Percentiles rank a stretch among this genome's conserved stretches.
These are phyloP conservation scores for Aradophagus sp. DNA, from an alignment of 1,140 invertebrate genomes.

Conservation along the genomic window DNA sequence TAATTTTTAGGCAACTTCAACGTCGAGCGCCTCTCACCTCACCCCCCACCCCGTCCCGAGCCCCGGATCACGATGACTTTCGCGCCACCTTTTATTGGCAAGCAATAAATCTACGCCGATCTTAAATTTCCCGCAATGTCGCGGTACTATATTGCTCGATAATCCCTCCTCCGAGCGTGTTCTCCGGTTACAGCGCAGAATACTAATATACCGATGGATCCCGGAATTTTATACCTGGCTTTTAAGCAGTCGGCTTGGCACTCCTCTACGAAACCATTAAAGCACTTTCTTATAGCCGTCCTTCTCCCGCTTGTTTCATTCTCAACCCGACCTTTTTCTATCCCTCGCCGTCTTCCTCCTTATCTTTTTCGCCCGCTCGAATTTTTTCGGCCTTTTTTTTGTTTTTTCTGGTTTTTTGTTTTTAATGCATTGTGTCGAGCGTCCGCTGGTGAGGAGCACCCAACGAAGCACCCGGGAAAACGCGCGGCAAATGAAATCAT, in stretches of 20 bases:
- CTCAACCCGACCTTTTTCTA: constrained; percentile 2
- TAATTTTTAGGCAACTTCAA: constrained; percentile 8
- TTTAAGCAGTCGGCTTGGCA: constrained; percentile 51
- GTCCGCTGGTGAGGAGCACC: too few relatives aligned
- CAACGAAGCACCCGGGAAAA: too few relatives aligned
- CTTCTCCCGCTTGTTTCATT: constrained; percentile 2
- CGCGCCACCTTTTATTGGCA: constrained; percentile 45
- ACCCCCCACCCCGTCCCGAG: too few relatives aligned
- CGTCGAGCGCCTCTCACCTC: too few relatives aligned
- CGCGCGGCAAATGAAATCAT: too few relatives aligned
- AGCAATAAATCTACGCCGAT: constrained; percentile 45
- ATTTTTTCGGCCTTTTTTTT: too few relatives aligned
- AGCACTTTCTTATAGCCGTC: constrained; percentile 44
- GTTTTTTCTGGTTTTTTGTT: too few relatives aligned
- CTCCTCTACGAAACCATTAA: constrained; percentile 48
- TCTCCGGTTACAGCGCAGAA: constrained; percentile 40
- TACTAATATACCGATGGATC: constrained; percentile 47
- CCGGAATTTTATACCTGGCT: constrained; percentile 46
- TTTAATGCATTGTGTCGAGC: too few relatives aligned
- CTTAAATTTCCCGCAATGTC: constrained; percentile 52
- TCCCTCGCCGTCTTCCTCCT: constrained; percentile 2
- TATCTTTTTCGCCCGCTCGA: constrained; percentile 1
- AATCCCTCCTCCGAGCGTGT: constrained; percentile 38
- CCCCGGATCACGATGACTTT: too few relatives aligned
- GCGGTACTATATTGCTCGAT: constrained; percentile 40